These are phyloP conservation scores for Orthosia gothica DNA, from an alignment of 2,888 invertebrate genomes.

Conservation along the genomic window DNA sequence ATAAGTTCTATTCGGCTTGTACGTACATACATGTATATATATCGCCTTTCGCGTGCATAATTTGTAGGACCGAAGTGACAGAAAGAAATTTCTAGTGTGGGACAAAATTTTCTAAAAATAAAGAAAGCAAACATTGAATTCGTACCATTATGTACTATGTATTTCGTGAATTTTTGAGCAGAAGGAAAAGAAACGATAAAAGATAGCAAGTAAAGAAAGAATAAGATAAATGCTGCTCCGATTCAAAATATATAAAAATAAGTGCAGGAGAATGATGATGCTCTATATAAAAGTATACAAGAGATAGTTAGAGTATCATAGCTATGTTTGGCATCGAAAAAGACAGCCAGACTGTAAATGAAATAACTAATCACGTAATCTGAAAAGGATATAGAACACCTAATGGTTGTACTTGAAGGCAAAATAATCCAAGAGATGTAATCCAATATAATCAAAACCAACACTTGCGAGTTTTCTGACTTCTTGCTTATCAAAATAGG, in stretches of 20 bases:
- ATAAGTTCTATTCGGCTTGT: background rate
- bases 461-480: slow-evolving; percentile 32
- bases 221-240: background rate
- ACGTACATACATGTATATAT: background rate
- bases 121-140: background rate
- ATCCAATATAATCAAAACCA: slow-evolving; percentile 10
- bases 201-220: background rate
- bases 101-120: too few species aligned
- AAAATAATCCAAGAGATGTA: slow-evolving; percentile 6
- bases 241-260: background rate
- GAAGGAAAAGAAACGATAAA: background rate
- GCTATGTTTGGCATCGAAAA: background rate
- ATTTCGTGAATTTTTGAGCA: background rate
- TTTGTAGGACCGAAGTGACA: background rate
- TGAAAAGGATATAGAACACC: slow-evolving; percentile 4
- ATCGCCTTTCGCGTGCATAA: background rate
- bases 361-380: slow-evolving; percentile 14
- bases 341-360: background rate
- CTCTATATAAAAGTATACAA: background rate
- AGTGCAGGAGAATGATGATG: too few species aligned
- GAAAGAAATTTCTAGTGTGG: too few species aligned
- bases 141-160: background rate
- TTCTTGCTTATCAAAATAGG: slow-evolving; percentile 56
- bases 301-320: background rate
- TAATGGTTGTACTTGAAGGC: background rate